Conservation (phyloP, 2,888 invertebrate species). For the Loripinus fragilis region DNA sequence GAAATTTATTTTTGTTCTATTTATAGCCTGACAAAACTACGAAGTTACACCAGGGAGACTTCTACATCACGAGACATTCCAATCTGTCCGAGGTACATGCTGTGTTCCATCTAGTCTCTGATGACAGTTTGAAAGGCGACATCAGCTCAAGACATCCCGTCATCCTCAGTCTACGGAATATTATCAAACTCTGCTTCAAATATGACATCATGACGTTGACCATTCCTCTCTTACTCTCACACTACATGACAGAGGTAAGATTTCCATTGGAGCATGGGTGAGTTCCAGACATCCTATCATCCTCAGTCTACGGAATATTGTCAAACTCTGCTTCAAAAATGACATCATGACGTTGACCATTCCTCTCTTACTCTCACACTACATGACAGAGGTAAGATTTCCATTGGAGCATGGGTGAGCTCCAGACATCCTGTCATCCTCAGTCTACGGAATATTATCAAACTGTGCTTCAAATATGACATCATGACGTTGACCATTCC, state of each 20-base stretch:
- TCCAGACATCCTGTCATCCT: constrained; percentile 98
- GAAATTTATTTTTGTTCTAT: neutral
- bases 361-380: constrained; percentile 95
- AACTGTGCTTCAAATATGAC: constrained; percentile 97
- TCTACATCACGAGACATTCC: constrained; percentile 88
- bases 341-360: constrained; percentile 97
- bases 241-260: constrained; percentile 96
- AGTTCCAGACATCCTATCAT: constrained; percentile 98
- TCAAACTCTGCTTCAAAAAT: constrained; percentile 97
- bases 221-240: constrained; percentile 95
- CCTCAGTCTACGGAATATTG: constrained; percentile 95
- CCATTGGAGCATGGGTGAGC: constrained; percentile 90
- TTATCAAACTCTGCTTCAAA: constrained; percentile 96
- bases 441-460: constrained; percentile 96
- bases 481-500: constrained; percentile 97
- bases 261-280: constrained; percentile 89
- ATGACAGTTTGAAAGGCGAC: constrained; percentile 89
- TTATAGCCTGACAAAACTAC: constrained; percentile 71
- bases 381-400: constrained; percentile 93
- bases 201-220: constrained; percentile 97
- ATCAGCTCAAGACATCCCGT: constrained; percentile 98
- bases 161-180: constrained; percentile 96
- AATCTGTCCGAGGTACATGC: constrained; percentile 97
- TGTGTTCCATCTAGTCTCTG: constrained; percentile 97
- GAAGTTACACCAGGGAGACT: constrained; percentile 79